These are phyloP conservation scores for Trogon surrucura DNA, from an alignment of 2,113 vertebrate species.

Conservation along the genomic window DNA sequence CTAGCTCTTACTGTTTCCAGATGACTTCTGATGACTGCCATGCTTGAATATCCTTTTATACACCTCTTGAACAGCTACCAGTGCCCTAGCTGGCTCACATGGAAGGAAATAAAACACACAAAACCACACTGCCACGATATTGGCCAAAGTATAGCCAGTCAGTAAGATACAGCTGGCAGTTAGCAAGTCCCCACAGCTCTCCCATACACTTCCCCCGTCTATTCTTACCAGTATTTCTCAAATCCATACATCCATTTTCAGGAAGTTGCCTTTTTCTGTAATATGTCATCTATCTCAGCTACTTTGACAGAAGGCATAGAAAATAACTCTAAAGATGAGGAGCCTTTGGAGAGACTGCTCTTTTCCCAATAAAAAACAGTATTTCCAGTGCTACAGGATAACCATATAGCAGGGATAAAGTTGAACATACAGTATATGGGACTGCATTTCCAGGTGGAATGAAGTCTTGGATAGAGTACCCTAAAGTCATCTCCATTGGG, in stretches of 20 bases:
- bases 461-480: not conserved
- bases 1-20: not conserved
- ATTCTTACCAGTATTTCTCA: not conserved
- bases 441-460: not conserved
- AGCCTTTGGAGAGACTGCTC: not conserved
- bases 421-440: not conserved
- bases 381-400: not conserved
- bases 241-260: not conserved
- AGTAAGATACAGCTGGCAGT: not conserved
- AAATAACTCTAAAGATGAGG: not conserved
- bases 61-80: not conserved
- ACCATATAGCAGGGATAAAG: not conserved
- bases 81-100: not conserved
- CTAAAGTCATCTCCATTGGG: not conserved
- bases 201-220: not conserved
- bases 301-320: not conserved
- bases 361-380: not conserved
- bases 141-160: not conserved
- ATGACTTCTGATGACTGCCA: not conserved
- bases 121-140: not conserved
- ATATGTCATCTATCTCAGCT: not conserved
- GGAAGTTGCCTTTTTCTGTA: not conserved
- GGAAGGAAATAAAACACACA: not conserved
- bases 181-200: not conserved
- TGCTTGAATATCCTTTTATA: not conserved